These are phyloP conservation scores for Venustoraphidia nigricollis DNA, from an alignment of 2,888 invertebrate genomes.

Conservation along the genomic window DNA sequence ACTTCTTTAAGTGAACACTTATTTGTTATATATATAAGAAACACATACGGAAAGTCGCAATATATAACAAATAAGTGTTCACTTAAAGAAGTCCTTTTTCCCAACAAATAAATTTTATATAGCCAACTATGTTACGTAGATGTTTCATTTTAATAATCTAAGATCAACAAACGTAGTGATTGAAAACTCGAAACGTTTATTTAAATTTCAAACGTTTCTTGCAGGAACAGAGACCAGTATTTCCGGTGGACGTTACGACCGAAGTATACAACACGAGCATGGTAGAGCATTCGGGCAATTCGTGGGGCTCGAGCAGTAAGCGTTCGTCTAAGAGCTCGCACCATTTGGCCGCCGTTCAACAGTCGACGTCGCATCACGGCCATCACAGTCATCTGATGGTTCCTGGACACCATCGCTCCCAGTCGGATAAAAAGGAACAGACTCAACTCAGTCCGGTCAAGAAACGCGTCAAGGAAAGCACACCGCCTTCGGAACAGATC, in stretches of 20 bases:
- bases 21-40: too few species aligned
- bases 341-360: constrained; percentile 40
- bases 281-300: constrained; percentile 32
- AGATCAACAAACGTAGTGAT: neutral
- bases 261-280: constrained; percentile 41
- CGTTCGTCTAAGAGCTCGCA: constrained; percentile 41
- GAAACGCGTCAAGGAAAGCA: constrained; percentile 91
- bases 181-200: constrained; percentile 1
- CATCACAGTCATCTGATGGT: constrained; percentile 24
- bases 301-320: constrained; percentile 26
- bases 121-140: neutral
- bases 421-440: constrained; percentile 65
- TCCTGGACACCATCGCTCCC: constrained; percentile 26
- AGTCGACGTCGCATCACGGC: constrained; percentile 34
- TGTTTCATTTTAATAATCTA: neutral
- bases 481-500: constrained; percentile 53
- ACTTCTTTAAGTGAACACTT: too few species aligned
- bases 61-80: too few species aligned
- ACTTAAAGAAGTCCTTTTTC: too few species aligned
- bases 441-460: constrained; percentile 91
- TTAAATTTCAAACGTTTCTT: constrained; percentile 1
- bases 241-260: constrained; percentile 38
- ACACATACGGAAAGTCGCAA: too few species aligned
- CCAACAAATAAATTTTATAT: too few species aligned
- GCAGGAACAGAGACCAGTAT: constrained; percentile 45